Percentiles rank a stretch among this genome's conserved stretches.
Conservation (phyloP, 2,113 vertebrate species). For the Porphyrio hochstetteri region DNA sequence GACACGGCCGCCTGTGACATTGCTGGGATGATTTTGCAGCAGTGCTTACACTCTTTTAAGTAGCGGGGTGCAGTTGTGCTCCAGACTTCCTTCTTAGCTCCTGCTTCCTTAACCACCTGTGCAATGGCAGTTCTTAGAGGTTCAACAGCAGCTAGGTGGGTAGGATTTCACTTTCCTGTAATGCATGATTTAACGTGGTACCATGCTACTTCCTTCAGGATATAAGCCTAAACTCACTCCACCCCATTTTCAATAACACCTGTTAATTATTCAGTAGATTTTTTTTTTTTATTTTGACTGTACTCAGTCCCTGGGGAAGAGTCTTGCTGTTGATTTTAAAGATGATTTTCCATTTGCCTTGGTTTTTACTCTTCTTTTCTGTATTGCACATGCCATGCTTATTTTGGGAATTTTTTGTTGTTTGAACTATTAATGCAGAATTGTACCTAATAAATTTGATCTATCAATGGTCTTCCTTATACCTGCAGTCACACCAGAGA, state of each 20-base stretch:
- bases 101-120: neutral
- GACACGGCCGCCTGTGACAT: neutral
- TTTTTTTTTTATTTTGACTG: conserved; percentile 1
- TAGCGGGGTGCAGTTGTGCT: neutral
- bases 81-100: neutral
- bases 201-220: conserved; percentile 1
- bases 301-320: conserved; percentile 1
- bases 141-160: conserved; percentile 10
- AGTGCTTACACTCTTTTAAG: neutral
- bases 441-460: neutral
- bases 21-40: neutral
- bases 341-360: neutral
- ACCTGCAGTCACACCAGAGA: neutral
- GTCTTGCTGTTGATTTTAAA: neutral
- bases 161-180: conserved; percentile 1
- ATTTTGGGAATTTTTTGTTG: neutral
- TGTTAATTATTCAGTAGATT: neutral
- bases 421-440: neutral
- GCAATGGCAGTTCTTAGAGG: conserved; percentile 7
- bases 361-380: neutral
- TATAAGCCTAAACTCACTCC: neutral
- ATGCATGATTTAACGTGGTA: neutral
- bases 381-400: neutral
- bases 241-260: neutral
- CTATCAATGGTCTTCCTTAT: neutral